phyloP scores from a whole-genome alignment of 2,797 vertebrate species.

The Hipposideros larvatus region DNA sequence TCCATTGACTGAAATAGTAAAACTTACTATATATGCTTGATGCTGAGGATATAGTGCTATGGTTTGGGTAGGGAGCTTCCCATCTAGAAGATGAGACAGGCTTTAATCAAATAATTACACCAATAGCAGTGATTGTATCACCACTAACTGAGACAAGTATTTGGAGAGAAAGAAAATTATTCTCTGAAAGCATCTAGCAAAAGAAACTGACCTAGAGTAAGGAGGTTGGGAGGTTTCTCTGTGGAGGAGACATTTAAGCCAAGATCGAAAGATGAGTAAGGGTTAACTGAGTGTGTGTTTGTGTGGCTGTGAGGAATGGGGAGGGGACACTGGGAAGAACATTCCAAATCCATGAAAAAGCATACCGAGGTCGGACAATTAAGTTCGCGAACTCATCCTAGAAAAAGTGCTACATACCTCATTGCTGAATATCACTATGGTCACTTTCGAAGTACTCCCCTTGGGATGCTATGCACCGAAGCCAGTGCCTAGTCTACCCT shows the following conservation, averaged over 20 bases:
- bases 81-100: neutral
- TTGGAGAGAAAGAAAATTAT: neutral
- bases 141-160: neutral
- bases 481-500: too few species aligned
- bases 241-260: neutral
- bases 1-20: conserved; percentile 22
- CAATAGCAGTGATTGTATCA: neutral
- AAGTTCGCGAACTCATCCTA: too few species aligned
- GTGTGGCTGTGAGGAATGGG: neutral
- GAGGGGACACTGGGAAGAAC: neutral
- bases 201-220: neutral
- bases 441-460: too few species aligned
- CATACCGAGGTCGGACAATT: too few species aligned
- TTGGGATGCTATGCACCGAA: too few species aligned
- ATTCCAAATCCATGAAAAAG: neutral
- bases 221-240: neutral
- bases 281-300: neutral
- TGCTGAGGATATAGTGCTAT: neutral
- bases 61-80: neutral
- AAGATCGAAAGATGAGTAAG: neutral
- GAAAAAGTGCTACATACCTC: too few species aligned
- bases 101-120: conserved; percentile 31
- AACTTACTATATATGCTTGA: neutral
- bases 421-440: too few species aligned
- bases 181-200: conserved; percentile 22